These are phyloP conservation scores for Abramis brama DNA, from an alignment of 2,113 vertebrate species.

Conservation along the genomic window DNA sequence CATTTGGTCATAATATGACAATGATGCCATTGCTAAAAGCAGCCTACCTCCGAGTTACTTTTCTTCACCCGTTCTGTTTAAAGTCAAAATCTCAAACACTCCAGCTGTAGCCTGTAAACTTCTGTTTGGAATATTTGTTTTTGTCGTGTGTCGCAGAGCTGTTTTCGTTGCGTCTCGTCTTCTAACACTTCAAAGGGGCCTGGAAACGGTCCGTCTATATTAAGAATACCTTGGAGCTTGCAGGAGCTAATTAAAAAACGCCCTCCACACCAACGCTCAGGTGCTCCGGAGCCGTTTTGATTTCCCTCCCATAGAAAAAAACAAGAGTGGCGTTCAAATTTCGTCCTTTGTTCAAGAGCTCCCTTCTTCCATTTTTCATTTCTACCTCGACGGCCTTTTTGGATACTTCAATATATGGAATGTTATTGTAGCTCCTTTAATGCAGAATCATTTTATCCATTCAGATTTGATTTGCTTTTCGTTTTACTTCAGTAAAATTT, in stretches of 20 bases:
- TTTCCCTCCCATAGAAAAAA: constrained; percentile 23
- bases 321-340: constrained; percentile 16
- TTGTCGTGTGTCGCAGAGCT: constrained; percentile 20
- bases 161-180: constrained; percentile 30
- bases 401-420: not conserved
- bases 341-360: not conserved
- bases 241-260: constrained; percentile 51
- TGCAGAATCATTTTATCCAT: constrained; percentile 8
- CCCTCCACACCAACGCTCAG: constrained; percentile 27
- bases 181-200: constrained; percentile 23
- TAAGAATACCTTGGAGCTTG: constrained; percentile 11
- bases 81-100: not conserved
- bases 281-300: constrained; percentile 8
- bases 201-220: constrained; percentile 8
- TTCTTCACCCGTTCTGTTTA: not conserved
- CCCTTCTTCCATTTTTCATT: constrained; percentile 10
- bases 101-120: constrained; percentile 29
- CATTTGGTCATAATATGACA: constrained; percentile 9
- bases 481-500: not conserved
- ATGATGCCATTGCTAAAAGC: not conserved
- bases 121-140: not conserved
- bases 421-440: constrained; percentile 24
- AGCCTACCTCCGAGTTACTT: not conserved
- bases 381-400: not conserved
- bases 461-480: constrained; percentile 3